Base-by-base conservation (phyloP, 1,140 invertebrate genomes). In the Littorina saxatilis region DNA sequence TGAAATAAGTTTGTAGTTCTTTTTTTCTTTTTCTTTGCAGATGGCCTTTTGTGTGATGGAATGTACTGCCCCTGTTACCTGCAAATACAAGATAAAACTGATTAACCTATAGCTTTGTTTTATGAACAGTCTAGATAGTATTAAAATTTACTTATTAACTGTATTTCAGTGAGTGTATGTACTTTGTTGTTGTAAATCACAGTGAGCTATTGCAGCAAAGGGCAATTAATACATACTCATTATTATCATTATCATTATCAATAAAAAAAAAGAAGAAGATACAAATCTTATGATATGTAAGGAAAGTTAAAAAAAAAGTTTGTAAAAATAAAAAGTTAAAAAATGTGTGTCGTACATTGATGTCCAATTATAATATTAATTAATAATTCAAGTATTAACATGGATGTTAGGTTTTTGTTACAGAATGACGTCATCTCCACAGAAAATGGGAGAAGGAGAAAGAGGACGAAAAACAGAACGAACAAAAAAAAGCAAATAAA, bases 21-120 rank as follows among this genome's bases (percentile, higher is more conserved):
- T 68, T 68, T 37, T 68, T 68, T 68, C 39, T 68, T 68, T 39
- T 37, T 68, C 35, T 39, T 73, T 50, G 70, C 70, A 73, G 70
- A 73, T 73, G 70, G 70, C 70, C 70, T 73, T 73, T 47, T 73
- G 29, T 50, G 70, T 73, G 70, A 73, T 73, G 70, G 70, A 39
- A 27, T 73, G 32, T 50, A 50, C 70, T 73, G 70, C 70, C 70
- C 70, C 70, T 73, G 70, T 73, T 73, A 73, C 70, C 70, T 73
- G 70, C 40, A 73, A 27, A 73, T 15, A 73, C 40, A 73, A 43
- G 15, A 68, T 20, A 68, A 4, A 37, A 37, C 4, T 9, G 63
- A 7, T 68, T 68, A 27, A 63, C 7, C 7, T 15, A 7, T 63
- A 27, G 11, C 11, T 50, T 50, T 50, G 47, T 20, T 11, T 50